A percentile compares a stretch with the other conserved stretches of the same genome.
These are phyloP conservation scores for Hydropotes inermis DNA, from an alignment of 2,113 vertebrate genomes.

Conservation along the genomic window DNA sequence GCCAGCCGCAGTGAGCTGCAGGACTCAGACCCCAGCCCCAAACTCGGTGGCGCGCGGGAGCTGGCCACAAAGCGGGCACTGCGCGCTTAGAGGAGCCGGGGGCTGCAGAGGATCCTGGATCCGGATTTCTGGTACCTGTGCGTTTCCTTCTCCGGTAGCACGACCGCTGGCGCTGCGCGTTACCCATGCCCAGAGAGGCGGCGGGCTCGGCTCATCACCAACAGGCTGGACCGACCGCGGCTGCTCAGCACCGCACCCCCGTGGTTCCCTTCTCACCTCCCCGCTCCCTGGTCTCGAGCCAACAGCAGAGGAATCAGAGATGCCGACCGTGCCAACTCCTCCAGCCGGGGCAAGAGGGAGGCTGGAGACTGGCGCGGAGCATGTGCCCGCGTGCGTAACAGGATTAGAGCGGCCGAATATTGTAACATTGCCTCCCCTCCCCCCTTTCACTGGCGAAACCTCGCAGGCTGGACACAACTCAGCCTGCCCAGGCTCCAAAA, in stretches of 20 bases:
- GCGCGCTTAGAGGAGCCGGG: neutral
- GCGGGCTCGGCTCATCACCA: neutral
- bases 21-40: slow-evolving; percentile 61
- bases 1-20: slow-evolving; percentile 71
- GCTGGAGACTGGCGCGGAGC: neutral
- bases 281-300: slow-evolving; percentile 28
- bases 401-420: neutral
- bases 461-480: slow-evolving; percentile 29
- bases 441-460: slow-evolving; percentile 35
- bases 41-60: slow-evolving; percentile 56
- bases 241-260: slow-evolving; percentile 60
- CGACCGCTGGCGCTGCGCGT: slow-evolving; percentile 47
- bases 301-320: slow-evolving; percentile 40
- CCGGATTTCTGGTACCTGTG: slow-evolving; percentile 63
- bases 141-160: neutral
- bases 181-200: slow-evolving; percentile 60
- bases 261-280: slow-evolving; percentile 52
- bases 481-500: slow-evolving; percentile 27
- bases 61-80: slow-evolving; percentile 51
- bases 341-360: slow-evolving; percentile 11
- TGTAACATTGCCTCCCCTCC: slow-evolving; percentile 40
- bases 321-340: neutral
- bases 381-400: neutral
- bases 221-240: slow-evolving; percentile 58
- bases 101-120: slow-evolving; percentile 58